Evolutionary conservation across 2,113 vertebrate species (phyloP).

Genomic region (Gambusia affinis): DNA sequence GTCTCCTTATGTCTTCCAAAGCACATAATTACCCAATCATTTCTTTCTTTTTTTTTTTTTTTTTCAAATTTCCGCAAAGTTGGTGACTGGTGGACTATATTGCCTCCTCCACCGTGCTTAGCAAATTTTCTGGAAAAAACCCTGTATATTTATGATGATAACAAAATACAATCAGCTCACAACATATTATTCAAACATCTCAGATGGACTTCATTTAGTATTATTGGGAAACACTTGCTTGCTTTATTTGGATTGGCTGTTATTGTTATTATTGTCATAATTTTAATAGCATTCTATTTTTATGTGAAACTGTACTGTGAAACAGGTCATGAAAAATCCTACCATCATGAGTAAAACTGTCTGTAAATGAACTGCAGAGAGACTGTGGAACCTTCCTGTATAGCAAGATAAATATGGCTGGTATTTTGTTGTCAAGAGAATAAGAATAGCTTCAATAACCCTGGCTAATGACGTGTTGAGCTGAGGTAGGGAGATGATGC

Average conservation of each 20-base stretch:
- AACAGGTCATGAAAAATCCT: neutral
- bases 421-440: conserved; percentile 3
- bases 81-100: no score
- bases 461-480: conserved; percentile 26
- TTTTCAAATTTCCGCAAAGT: no score
- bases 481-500: conserved; percentile 25
- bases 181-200: neutral
- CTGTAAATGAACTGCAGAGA: neutral
- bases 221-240: neutral
- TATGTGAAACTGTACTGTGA: neutral
- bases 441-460: conserved; percentile 24
- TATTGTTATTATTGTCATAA: neutral
- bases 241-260: neutral
- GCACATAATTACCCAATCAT: no score
- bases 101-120: no score
- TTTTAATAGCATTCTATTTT: neutral
- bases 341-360: neutral
- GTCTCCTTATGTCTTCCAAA: no score
- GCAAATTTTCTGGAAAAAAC: no score
- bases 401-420: neutral
- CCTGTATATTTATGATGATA: no score
- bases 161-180: no score
- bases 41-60: no score
- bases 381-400: neutral
- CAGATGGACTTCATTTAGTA: neutral